These are phyloP conservation scores for Lissocephala sabroskyi DNA, from an alignment of 2,888 invertebrate species.

Conservation along the genomic window DNA sequence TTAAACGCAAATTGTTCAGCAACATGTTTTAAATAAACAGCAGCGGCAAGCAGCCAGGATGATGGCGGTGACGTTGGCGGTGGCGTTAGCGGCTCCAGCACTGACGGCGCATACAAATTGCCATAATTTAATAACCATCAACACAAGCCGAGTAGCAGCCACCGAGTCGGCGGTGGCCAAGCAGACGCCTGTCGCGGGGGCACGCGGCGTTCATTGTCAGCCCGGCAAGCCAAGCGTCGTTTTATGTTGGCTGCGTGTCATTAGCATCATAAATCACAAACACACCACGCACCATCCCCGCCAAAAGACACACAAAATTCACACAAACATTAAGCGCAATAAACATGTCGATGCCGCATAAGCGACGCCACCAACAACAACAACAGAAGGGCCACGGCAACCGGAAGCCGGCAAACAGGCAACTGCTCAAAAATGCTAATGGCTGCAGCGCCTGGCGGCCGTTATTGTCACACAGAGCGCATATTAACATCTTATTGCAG, in stretches of 20 bases:
- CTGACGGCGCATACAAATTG: constrained; percentile 54
- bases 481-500: constrained; percentile 71
- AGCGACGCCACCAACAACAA: constrained; percentile 8
- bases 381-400: background rate
- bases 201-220: background rate
- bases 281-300: background rate
- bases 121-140: constrained; percentile 67
- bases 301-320: constrained; percentile 25
- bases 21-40: constrained; percentile 61
- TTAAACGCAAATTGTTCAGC: constrained; percentile 52
- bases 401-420: constrained; percentile 7
- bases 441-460: constrained; percentile 27
- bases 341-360: constrained; percentile 49
- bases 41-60: constrained; percentile 11
- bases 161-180: background rate
- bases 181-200: background rate
- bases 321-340: constrained; percentile 63
- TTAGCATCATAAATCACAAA: constrained; percentile 68
- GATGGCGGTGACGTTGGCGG: background rate
- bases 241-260: constrained; percentile 50
- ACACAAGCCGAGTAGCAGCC: constrained; percentile 29
- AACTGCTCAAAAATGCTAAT: constrained; percentile 53
- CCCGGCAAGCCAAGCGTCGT: constrained; percentile 6
- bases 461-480: constrained; percentile 56
- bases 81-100: background rate